Percentiles rank a stretch among this genome's conserved stretches.
phyloP scores from a whole-genome alignment of 2,888 invertebrate genomes.

The Drosophila atripex region DNA sequence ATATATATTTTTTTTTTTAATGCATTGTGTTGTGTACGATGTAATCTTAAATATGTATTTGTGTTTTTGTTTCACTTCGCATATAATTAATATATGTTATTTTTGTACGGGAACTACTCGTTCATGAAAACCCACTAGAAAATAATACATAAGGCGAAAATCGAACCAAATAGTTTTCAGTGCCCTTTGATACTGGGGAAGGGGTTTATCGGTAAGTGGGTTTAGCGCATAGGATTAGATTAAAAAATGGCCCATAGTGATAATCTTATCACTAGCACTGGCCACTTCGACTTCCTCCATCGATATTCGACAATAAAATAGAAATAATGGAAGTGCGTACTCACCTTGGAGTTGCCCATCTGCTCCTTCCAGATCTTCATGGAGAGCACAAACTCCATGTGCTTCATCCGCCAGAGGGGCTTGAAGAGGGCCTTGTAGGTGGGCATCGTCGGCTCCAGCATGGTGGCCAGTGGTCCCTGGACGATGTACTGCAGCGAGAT shows the following conservation, averaged over 20 bases:
- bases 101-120: slow-evolving; percentile 38
- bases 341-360: slow-evolving; percentile 83
- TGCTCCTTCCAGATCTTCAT: slow-evolving; percentile 84
- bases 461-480: slow-evolving; percentile 83
- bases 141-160: slow-evolving; percentile 47
- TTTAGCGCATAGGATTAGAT: slow-evolving; percentile 59
- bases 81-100: slow-evolving; percentile 32
- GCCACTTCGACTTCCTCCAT: neutral
- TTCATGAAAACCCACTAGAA: slow-evolving; percentile 24
- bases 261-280: slow-evolving; percentile 61
- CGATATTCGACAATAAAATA: neutral
- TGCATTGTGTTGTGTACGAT: slow-evolving; percentile 57
- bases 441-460: slow-evolving; percentile 83
- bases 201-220: slow-evolving; percentile 39
- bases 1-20: slow-evolving; percentile 37
- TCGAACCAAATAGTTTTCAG: slow-evolving; percentile 25
- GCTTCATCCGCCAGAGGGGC: slow-evolving; percentile 83
- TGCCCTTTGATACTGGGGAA: slow-evolving; percentile 31
- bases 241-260: slow-evolving; percentile 21
- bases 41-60: slow-evolving; percentile 52
- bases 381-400: slow-evolving; percentile 83
- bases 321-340: slow-evolving; percentile 24
- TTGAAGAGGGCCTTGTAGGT: slow-evolving; percentile 83
- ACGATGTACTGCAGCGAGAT: slow-evolving; percentile 83
- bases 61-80: slow-evolving; percentile 36